Base-by-base conservation (phyloP, 2,113 vertebrate genomes). In the Rhynchopsitta pachyrhyncha region DNA sequence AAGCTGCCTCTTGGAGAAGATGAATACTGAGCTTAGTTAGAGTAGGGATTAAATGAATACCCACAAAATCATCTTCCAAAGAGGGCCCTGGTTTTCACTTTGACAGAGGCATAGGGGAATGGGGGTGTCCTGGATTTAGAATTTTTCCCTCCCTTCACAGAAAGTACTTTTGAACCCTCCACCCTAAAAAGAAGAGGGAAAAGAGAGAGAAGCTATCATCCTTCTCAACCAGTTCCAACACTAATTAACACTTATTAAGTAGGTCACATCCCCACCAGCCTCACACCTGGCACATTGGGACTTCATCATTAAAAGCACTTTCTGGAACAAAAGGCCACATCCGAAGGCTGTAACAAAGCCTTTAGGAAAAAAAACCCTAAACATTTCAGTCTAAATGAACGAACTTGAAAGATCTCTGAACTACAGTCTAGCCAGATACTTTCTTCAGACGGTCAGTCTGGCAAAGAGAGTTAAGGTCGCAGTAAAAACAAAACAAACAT, bases 361-460 rank as follows among this genome's bases (percentile, higher is more conserved):
- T 82, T 42, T 7, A 22, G 23, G 2, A 4, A 13, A 3, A 6
- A 55, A 15, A 39, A 1, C 1, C 41, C 63, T 11, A 59, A n/a
- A 6, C 1, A 1, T 77, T n/a, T 33, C 7, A 2, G 23, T 57
- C 25, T 82, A 57, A 77, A 62, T 14, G 71, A 73, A 20, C 46
- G 73, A 77, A 12, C 20, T 59, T 68, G 52, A 77, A 73, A 57
- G 33, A 55, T 4, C 75, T 81, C 64, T 55, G 41, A 63, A 73
- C 28, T 63, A 25, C 2, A 2, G 17, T 39, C 28, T 57, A 68
- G 77, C 42, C 59, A 62, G 24, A 63, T 63, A 57, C 24, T 62
- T 28, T 47, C 63, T 62, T 71, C 64, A 71, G 18, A 64, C 28
- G 69, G 22, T 27, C 57, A 50, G 47, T 69, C 74, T 49, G 29